Evolutionary conservation across 2,888 invertebrate species (phyloP).

Genomic region (Agrenia bidenticulata): DNA sequence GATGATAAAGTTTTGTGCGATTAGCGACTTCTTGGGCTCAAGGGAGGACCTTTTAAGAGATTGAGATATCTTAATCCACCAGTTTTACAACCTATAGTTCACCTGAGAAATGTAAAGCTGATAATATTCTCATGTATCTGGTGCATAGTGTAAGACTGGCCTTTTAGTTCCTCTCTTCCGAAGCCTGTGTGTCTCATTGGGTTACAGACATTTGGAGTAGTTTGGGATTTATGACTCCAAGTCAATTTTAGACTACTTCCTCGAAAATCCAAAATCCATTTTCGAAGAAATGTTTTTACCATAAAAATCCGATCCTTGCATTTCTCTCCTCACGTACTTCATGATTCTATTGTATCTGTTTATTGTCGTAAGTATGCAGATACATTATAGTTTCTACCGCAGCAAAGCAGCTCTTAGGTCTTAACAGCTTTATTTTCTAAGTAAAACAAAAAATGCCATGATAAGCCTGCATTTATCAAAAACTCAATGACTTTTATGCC

Average conservation of each 20-base stretch:
- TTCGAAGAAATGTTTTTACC: slow-evolving; percentile 20
- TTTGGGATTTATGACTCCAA: slow-evolving; percentile 12
- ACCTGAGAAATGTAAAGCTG: no score
- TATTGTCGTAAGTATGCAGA: no score
- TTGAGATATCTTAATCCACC: not conserved
- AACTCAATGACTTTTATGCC: slow-evolving; percentile 12
- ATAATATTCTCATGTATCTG: no score
- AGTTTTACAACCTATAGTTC: no score
- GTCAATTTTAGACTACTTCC: slow-evolving; percentile 25
- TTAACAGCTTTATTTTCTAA: no score
- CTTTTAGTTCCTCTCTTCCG: not conserved
- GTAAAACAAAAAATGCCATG: slow-evolving; percentile 4
- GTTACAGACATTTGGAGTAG: slow-evolving; percentile 8
- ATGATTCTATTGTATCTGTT: no score
- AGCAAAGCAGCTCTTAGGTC: no score
- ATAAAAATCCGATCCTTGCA: not conserved
- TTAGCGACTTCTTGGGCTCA: slow-evolving; percentile 10
- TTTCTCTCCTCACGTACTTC: no score
- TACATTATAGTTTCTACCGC: no score
- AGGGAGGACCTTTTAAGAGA: not conserved
- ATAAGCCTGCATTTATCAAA: slow-evolving; percentile 12
- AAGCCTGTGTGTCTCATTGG: slow-evolving; percentile 1
- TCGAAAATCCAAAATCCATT: slow-evolving; percentile 20
- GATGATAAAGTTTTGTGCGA: slow-evolving; percentile 5
- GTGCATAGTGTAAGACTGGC: no score